Base-by-base conservation (phyloP, 2,797 vertebrate genomes). In the Trematomus bernacchii region DNA sequence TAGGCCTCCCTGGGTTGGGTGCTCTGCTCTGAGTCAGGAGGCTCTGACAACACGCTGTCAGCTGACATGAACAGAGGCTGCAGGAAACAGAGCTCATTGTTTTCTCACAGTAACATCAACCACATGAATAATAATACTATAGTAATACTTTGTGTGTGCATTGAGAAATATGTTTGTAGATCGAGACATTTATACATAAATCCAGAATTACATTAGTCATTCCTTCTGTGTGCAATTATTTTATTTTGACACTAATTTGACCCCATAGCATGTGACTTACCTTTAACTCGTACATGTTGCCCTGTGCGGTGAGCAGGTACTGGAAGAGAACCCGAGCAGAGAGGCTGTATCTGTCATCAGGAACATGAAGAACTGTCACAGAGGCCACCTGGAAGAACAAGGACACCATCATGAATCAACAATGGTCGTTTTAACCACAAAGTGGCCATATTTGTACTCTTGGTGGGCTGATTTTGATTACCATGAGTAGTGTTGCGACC, bases 61-160 rank as follows among this genome's bases (percentile, higher is more conserved):
- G 97, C 95, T 62, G 98, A 98, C 98, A 99, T 98, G 93, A 97
- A 99, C 74, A 99, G 96, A 76, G 97, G 96, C 98, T 99, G 89
- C 60, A 90, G 85, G 77, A 88, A 69, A 84, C 46, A 71, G 18
- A 57, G 47, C 73, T 0, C n/a, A 46, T 19, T 13, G 11, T 57
- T 58, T 30, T 43, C 6, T 66, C n/a, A 50, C 6, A 46, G 52
- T n/a, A 57, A 18, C 27, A 57, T 50, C 46, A 61, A 71, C 6
- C 18, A 43, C 2, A 40, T 11, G 11, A 27, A 27, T 27, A 27
- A 27, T 27, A 27, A 27, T 27, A 27, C 23, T 27, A 3, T 27
- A 27, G 23, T 27, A 27, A 27, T 27, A 27, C 27, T 27, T 27
- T 27, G 27, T 27, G 27, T 27, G 27, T 27, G 27, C 27, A 5